Evolutionary conservation across 1,140 invertebrate genomes (phyloP).

Genomic region (Holotrichia oblita): DNA sequence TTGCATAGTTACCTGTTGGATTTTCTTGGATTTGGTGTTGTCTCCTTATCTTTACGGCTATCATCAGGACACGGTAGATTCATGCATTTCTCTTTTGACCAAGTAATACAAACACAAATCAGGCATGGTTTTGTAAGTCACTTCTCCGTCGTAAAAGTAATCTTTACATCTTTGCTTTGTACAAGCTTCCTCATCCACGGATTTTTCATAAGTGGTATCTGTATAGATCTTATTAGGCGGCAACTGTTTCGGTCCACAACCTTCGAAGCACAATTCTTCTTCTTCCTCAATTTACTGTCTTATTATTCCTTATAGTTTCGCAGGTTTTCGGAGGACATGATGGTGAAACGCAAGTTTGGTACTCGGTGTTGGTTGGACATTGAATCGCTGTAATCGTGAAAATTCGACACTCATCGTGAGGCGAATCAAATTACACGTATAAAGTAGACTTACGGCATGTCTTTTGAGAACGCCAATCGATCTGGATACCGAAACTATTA

Average conservation of each 20-base stretch:
- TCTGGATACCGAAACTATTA: neutral
- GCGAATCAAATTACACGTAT: neutral
- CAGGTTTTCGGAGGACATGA: neutral
- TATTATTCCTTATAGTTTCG: neutral
- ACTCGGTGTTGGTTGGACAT: neutral
- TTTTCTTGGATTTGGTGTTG: no score
- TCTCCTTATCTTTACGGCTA: no score
- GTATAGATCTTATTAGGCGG: neutral
- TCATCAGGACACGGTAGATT: no score
- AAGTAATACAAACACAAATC: neutral
- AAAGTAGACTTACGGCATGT: neutral
- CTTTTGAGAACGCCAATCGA: neutral
- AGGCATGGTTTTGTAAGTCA: neutral
- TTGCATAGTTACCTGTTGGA: no score
- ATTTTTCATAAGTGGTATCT: neutral
- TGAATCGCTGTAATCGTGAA: neutral
- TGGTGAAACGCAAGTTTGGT: neutral
- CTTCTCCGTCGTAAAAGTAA: neutral
- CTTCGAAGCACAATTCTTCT: neutral
- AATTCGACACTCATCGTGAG: neutral
- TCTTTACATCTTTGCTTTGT: neutral
- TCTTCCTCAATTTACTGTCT: neutral
- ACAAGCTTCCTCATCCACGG: neutral
- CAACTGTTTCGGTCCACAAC: neutral
- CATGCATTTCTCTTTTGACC: no score